Base-by-base conservation (phyloP, 53 echinoderm and acorn worm genomes). In the Henricia sp. region DNA sequence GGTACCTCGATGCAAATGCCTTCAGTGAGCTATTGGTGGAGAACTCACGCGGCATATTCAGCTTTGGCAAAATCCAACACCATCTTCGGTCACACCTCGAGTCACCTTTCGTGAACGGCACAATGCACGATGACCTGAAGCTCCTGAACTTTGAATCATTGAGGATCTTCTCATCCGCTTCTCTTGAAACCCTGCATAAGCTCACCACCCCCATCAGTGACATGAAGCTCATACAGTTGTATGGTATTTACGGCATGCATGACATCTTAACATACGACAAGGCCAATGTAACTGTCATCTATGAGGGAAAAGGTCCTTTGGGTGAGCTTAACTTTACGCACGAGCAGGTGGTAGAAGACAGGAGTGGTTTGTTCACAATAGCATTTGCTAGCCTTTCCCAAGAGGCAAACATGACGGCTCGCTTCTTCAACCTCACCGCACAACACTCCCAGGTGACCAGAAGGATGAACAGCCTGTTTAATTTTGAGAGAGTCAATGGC, bases 391-490 rank as follows among this genome's bases (percentile, higher is more conserved):
- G 50, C 60, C n/a, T 85, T 19, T 53, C 71, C 11, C 41, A 83
- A 28, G 82, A 74, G 59, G 84, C 90, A 33, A 40, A 83, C 20
- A 56, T 77, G 30, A 74, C 66, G 10, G 74, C 80, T 37, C 84
- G 72, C 11, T 32, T 93, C 46, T 33, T 93, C n/a, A 96, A 93
- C 69, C 53, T 91, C 36, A 91, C 83, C 19, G 90, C 95, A 43
- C 46, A 74, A 55, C 83, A 88, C 80, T 71, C 57, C 37, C 58
- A 74, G 67, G 83, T 54, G 53, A 72, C 84, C 12, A 84, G 85
- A 69, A 86, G 72, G 59, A 93, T 93, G 91, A 46, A 51, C 13
- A 73, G 86, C 32, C 51, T 91, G 1, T 89, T 91, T 52, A 75
- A 82, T 60, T 96, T 96, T 59, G 65, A 75, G 32, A 53, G 87